Evolutionary conservation across 1,140 invertebrate species (phyloP).

Genomic region (Pachypsylla venusta): DNA sequence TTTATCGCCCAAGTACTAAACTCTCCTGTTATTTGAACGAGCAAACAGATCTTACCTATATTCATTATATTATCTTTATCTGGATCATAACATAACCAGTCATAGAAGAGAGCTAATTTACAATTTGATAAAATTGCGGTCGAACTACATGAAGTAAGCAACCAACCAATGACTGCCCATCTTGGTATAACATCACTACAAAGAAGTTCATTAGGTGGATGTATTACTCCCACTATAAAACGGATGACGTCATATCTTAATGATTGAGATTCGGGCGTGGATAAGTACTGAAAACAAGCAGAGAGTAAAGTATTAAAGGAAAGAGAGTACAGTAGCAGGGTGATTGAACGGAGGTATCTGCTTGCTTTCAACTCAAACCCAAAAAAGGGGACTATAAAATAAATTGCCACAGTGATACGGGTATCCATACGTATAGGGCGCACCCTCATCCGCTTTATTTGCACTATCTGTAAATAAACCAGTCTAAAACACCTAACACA

Average conservation of each 20-base stretch:
- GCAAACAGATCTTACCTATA: slow-evolving; percentile 41
- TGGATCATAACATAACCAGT: slow-evolving; percentile 93
- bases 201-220: slow-evolving; percentile 91
- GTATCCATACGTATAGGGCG: too few relatives aligned
- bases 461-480: too few relatives aligned
- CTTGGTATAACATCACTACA: slow-evolving; percentile 96
- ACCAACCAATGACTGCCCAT: slow-evolving; percentile 97
- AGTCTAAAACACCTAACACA: too few relatives aligned
- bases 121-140: slow-evolving; percentile 87
- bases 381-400: too few relatives aligned
- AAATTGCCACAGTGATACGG: too few relatives aligned
- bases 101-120: slow-evolving; percentile 91
- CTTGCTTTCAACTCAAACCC: too few relatives aligned
- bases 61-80: slow-evolving; percentile 98
- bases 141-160: slow-evolving; percentile 56
- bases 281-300: slow-evolving; percentile 66
- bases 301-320: too few relatives aligned
- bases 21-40: neutral
- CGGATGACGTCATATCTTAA: slow-evolving; percentile 89
- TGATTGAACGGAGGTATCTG: too few relatives aligned
- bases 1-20: too few relatives aligned
- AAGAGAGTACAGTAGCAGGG: too few relatives aligned
- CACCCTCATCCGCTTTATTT: too few relatives aligned
- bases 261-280: slow-evolving; percentile 92
- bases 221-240: slow-evolving; percentile 94